Evolutionary conservation across 2,113 vertebrate species (phyloP).

Genomic region (Atlantisia rogersi): DNA sequence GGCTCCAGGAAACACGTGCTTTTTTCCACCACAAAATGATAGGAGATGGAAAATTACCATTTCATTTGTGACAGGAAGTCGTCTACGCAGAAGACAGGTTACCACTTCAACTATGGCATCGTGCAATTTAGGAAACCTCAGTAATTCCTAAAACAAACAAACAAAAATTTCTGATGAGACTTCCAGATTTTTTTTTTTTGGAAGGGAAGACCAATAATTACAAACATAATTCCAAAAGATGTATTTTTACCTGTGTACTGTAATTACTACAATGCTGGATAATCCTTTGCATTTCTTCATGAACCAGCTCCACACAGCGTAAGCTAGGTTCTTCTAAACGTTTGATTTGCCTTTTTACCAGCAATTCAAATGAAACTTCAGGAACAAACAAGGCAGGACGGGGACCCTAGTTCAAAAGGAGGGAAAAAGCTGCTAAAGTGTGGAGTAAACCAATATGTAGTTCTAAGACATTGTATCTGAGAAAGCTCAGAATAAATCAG

Average conservation of each 20-base stretch:
- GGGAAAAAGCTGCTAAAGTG: not conserved
- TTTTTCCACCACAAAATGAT: not conserved
- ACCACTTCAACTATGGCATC: slow-evolving; percentile 99
- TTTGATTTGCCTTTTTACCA: slow-evolving; percentile 97
- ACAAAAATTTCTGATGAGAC: not conserved
- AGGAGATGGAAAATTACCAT: slow-evolving; percentile 81
- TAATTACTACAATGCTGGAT: slow-evolving; percentile 99
- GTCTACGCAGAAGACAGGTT: slow-evolving; percentile 91
- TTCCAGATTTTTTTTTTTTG: not conserved
- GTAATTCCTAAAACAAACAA: slow-evolving; percentile 82
- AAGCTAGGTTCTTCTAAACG: slow-evolving; percentile 96
- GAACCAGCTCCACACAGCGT: slow-evolving; percentile 96
- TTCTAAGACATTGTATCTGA: not conserved
- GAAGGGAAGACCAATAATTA: not conserved
- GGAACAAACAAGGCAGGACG: slow-evolving; percentile 97
- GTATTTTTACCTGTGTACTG: slow-evolving; percentile 89
- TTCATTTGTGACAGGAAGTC: slow-evolving; percentile 96
- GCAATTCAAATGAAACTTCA: slow-evolving; percentile 95
- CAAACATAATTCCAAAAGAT: not conserved
- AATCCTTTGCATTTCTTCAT: slow-evolving; percentile 98
- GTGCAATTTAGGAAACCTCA: slow-evolving; percentile 96
- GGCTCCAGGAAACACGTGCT: not conserved
- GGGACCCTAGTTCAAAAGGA: slow-evolving; percentile 83
- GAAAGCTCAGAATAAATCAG: not conserved
- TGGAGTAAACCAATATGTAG: not conserved